A percentile compares a stretch with the other conserved stretches of the same genome.
phyloP scores from a whole-genome alignment of 2,113 vertebrate genomes.

The Oreochromis aureus region DNA sequence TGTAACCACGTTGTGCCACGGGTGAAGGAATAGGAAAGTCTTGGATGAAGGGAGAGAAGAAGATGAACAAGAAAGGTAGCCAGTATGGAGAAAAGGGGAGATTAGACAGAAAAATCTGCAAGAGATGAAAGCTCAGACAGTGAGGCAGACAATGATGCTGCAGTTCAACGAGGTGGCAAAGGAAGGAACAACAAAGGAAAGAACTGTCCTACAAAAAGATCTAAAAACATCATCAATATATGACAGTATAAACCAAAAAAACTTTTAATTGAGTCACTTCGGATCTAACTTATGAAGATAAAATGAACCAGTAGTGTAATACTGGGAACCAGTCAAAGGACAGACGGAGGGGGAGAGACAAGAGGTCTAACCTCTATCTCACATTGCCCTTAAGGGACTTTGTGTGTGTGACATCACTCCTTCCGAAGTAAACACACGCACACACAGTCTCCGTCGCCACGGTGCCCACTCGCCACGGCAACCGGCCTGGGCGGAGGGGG shows the following conservation, averaged over 20 bases:
- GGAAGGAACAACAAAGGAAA: not conserved
- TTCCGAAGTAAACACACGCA: conserved; percentile 70
- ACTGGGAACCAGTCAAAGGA: not conserved
- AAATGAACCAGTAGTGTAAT: not conserved
- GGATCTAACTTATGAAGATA: not conserved
- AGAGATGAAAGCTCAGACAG: conserved; percentile 1
- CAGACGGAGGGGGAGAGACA: conserved; percentile 12
- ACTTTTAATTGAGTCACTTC: not conserved
- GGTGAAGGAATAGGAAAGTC: not conserved
- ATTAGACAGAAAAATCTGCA: not conserved
- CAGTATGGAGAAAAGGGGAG: not conserved
- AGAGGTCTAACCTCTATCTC: conserved; percentile 47
- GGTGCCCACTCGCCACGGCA: conserved; percentile 56
- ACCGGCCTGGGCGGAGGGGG: conserved; percentile 48
- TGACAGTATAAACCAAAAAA: not conserved
- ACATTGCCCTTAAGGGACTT: conserved; percentile 54
- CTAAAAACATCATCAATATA: not conserved
- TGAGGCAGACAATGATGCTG: not conserved
- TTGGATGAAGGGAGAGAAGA: not conserved
- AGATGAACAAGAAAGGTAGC: not conserved
- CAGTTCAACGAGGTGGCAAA: not conserved
- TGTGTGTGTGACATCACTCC: conserved; percentile 65
- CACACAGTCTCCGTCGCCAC: conserved; percentile 60
- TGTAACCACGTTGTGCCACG: not conserved
- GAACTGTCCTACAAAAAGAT: not conserved